A percentile compares a stretch with the other conserved stretches of the same genome.
These are phyloP conservation scores for Epiblema foenella DNA, from an alignment of 2,888 invertebrate genomes.

Conservation along the genomic window DNA sequence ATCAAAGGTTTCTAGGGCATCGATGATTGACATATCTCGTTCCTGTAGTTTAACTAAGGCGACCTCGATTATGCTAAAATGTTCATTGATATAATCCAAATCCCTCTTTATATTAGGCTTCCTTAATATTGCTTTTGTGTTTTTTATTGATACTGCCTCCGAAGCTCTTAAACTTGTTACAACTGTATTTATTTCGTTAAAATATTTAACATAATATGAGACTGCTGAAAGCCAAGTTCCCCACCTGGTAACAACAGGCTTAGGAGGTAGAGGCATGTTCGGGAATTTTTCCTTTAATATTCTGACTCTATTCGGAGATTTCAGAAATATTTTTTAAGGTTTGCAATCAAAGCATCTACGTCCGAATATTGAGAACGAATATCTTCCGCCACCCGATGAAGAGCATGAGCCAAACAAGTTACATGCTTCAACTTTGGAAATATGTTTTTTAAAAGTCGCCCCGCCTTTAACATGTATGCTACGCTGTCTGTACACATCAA, in stretches of 20 bases:
- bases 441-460: not conserved
- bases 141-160: slow-evolving; percentile 8
- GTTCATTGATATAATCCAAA: slow-evolving; percentile 30
- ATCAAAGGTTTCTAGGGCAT: too few relatives aligned
- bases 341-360: slow-evolving; percentile 10
- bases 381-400: slow-evolving; percentile 16
- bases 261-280: too few relatives aligned
- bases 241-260: too few relatives aligned
- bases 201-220: slow-evolving; percentile 4
- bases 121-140: slow-evolving; percentile 1
- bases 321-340: slow-evolving; percentile 10
- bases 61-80: slow-evolving; percentile 34
- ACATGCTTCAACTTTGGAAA: slow-evolving; percentile 24
- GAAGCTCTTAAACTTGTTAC: slow-evolving; percentile 1
- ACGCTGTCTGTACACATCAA: slow-evolving; percentile 23
- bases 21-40: slow-evolving; percentile 19
- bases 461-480: too few relatives aligned
- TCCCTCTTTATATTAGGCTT: slow-evolving; percentile 1
- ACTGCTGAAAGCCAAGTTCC: too few relatives aligned
- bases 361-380: slow-evolving; percentile 10
- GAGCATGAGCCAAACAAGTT: slow-evolving; percentile 25
- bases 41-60: slow-evolving; percentile 18
- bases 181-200: slow-evolving; percentile 4
- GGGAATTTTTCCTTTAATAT: too few relatives aligned
- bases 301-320: slow-evolving; percentile 14